A percentile compares a stretch with the other conserved stretches of the same genome.
Evolutionary conservation across 2,113 vertebrate species (phyloP).

Genomic region (Jaculus jaculus): DNA sequence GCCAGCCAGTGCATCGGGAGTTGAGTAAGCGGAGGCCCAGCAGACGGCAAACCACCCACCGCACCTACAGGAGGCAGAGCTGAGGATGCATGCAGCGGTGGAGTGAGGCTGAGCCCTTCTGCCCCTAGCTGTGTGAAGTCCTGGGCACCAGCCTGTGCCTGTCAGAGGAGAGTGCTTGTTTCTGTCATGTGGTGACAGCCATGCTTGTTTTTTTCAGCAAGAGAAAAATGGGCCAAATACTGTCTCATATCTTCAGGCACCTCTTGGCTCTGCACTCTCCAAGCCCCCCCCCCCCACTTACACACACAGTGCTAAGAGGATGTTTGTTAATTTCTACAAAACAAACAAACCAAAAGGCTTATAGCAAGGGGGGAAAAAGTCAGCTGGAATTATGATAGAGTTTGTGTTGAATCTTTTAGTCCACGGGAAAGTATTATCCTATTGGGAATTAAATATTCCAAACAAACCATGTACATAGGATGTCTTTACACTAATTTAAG

Average conservation of each 20-base stretch:
- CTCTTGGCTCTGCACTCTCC: no score
- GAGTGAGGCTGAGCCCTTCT: no score
- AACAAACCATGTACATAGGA: background rate
- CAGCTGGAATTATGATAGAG: background rate
- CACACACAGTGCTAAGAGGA: no score
- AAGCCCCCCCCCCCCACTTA: no score
- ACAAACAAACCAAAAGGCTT: background rate
- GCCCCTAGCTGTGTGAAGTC: background rate
- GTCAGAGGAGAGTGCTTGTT: background rate
- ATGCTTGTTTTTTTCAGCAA: background rate
- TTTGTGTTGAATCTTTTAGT: background rate
- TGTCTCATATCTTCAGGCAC: background rate
- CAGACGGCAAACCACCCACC: no score
- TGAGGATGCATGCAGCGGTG: background rate
- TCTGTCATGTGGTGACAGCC: background rate
- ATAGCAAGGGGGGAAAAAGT: background rate
- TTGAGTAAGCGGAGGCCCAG: background rate
- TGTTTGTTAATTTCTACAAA: background rate
- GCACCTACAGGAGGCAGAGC: background rate
- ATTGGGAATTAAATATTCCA: background rate
- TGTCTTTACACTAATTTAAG: background rate
- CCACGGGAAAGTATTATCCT: background rate
- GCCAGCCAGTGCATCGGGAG: rapidly evolving
- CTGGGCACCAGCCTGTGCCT: background rate
- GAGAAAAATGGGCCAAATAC: background rate